Evolutionary conservation across 64 coral and sea anemone genomes (phyloP), one percentile per base, ranked within the genome.

Genomic region (Acropora tenuis): DNA sequence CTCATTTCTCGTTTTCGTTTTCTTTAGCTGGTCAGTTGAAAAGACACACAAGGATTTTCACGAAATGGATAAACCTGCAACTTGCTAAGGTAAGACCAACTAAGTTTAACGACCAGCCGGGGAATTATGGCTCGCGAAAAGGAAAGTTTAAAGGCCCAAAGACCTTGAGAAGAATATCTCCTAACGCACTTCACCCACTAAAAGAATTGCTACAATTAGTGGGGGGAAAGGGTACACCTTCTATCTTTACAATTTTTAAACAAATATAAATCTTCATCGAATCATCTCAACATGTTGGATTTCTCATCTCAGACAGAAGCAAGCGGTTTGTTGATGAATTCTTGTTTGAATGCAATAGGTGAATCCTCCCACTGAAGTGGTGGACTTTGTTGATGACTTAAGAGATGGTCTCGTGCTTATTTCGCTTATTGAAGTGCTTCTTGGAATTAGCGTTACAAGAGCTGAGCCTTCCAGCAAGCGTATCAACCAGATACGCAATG

Each of bases 51-150:
- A 85, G 45, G 46, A 43, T 85, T 46, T 85, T 69, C 7, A 85
- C 82, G n/a, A 43, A 65, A 7, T 85, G 82, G 82, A 85, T 85
- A 8, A 85, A 85, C 17, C 43, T 85, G 17, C 82, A 85, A n/a
- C n/a, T 85, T 2, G 82, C 82, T 43, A 85, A 85, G 45, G 82
- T 85, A 85, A 85, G 82, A 71, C 2, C 9, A 10, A 78, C 43
- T 1, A 71, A 17, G 13, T 71, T 71, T 5, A 71, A 13, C 40
- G 68, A 71, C 40, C 40, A 17, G 8, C 18, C 68, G 6, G 7
- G 11, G 8, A 63, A 13, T 63, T 9, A 63, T 13, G 59, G 30
- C 30, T 30, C 30, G 30, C 30, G 30, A 30, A 30, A 30, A 30
- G 30, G 30, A 30, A 30, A 30, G 30, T 30, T 30, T 30, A 30